A percentile compares a stretch with the other conserved stretches of the same genome.
Evolutionary conservation across 1,140 invertebrate species (phyloP).

Genomic region (Telenomus remus): DNA sequence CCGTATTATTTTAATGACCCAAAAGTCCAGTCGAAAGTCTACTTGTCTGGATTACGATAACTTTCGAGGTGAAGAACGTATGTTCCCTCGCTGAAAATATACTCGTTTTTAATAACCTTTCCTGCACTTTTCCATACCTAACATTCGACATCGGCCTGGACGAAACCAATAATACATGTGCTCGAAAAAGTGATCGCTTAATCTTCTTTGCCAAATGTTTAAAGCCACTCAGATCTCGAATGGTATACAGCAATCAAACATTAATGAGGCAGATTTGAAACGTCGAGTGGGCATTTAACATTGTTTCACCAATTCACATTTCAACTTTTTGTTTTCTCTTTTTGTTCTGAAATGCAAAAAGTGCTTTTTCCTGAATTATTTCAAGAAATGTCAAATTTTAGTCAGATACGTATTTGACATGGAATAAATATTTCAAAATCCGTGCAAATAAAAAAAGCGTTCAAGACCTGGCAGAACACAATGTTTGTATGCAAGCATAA

Average conservation of each 20-base stretch:
- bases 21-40: constrained; percentile 60
- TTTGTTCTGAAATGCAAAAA: no score
- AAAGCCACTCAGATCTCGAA: not conserved
- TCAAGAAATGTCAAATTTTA: no score
- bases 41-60: constrained; percentile 58
- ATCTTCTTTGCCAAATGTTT: no score
- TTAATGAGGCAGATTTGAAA: not conserved
- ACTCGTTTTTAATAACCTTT: constrained; percentile 50
- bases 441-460: not conserved
- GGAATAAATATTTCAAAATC: no score
- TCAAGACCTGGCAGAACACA: not conserved
- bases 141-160: constrained; percentile 15
- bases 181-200: no score
- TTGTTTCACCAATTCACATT: not conserved
- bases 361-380: constrained; percentile 1
- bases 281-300: no score
- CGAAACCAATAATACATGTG: constrained; percentile 37
- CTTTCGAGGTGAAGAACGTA: constrained; percentile 37
- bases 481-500: constrained; percentile 13
- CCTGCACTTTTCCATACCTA: constrained; percentile 20
- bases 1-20: constrained; percentile 69
- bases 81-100: constrained; percentile 29
- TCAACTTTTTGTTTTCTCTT: not conserved
- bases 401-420: no score
- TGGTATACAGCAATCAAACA: not conserved